These are phyloP conservation scores for Gymnocephalus cernua DNA, from an alignment of 2,113 vertebrate species.

Conservation along the genomic window DNA sequence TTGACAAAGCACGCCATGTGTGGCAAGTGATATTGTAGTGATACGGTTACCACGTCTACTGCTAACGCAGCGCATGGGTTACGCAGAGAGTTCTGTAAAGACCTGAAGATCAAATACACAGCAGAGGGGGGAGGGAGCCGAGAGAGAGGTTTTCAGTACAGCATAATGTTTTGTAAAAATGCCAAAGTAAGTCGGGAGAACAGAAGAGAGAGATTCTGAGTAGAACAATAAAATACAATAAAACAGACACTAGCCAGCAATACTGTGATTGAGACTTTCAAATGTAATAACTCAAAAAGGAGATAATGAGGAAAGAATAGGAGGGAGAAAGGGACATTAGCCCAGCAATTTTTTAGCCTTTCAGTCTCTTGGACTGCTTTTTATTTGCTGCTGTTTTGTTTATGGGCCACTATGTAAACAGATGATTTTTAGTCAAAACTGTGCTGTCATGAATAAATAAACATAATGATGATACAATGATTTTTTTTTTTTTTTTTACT, in stretches of 20 bases:
- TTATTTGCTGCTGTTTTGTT: constrained; percentile 25
- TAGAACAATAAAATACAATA: neutral
- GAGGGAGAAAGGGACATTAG: neutral
- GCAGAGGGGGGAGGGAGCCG: neutral
- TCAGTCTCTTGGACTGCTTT: constrained; percentile 8
- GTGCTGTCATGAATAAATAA: constrained; percentile 48
- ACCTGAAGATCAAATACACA: neutral
- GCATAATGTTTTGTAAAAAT: constrained; percentile 12
- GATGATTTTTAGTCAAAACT: constrained; percentile 28
- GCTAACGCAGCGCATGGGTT: neutral
- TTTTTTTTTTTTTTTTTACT: neutral
- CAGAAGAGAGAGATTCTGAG: neutral
- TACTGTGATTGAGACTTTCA: constrained; percentile 11
- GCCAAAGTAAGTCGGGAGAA: neutral
- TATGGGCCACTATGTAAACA: constrained; percentile 25
- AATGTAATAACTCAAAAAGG: neutral
- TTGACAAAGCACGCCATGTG: constrained; percentile 1
- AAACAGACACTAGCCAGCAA: neutral
- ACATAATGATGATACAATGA: constrained; percentile 38
- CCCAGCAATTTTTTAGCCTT: constrained; percentile 1
- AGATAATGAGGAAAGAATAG: constrained; percentile 19
- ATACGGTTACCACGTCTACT: neutral
- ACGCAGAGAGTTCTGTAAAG: neutral
- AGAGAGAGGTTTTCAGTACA: constrained; percentile 8
- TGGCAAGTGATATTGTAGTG: neutral